A percentile compares a stretch with the other conserved stretches of the same genome.
Conservation (phyloP, 2,113 vertebrate species). For the Cichladusa arquata region DNA sequence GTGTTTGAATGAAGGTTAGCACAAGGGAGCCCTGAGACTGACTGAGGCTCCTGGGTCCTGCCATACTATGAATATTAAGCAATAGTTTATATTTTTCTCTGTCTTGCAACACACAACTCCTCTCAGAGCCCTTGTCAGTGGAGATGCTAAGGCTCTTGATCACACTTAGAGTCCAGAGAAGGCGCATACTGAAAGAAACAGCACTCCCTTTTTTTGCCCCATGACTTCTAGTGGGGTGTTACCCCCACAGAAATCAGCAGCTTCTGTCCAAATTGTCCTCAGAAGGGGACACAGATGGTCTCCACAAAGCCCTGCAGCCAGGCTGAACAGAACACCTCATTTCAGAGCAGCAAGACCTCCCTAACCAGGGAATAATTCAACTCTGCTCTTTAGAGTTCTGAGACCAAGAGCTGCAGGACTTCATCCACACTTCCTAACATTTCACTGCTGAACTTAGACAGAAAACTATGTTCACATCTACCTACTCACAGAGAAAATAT, state of each 20-base stretch:
- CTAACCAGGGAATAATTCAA: not conserved
- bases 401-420: not conserved
- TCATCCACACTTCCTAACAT: not conserved
- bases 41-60: not conserved
- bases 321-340: not conserved
- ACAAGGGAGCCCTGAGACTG: not conserved
- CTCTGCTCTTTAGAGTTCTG: not conserved
- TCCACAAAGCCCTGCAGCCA: not conserved
- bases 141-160: not conserved
- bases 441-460: not conserved
- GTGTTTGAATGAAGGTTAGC: not conserved
- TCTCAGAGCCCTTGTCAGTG: not conserved
- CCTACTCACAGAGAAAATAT: not conserved
- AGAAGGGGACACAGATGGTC: not conserved
- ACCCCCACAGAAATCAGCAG: not conserved
- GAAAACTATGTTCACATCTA: not conserved
- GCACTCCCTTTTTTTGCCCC: rapidly evolving
- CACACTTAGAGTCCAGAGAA: not conserved
- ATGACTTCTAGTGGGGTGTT: not conserved
- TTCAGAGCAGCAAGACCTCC: not conserved
- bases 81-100: not conserved
- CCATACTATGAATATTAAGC: not conserved
- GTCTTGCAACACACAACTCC: not conserved
- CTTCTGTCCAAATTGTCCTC: not conserved
- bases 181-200: not conserved